Conservation (phyloP, 2,888 invertebrate genomes). For the Cantharis nigra region DNA sequence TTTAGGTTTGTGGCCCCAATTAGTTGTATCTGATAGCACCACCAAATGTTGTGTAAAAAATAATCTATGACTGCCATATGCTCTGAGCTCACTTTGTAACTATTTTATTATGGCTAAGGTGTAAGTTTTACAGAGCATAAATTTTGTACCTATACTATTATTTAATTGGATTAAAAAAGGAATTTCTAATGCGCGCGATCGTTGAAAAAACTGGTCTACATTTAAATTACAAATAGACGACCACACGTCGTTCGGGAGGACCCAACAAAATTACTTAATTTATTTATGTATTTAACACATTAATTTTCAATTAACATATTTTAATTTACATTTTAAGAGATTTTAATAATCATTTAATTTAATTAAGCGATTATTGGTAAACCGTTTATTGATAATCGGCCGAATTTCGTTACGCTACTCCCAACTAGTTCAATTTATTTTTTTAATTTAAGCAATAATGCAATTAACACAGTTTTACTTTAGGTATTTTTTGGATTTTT, state of each 20-base stretch:
- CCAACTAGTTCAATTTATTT: neutral
- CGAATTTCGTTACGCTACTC: neutral
- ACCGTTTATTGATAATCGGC: neutral
- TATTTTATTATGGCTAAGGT: slow-evolving; percentile 28
- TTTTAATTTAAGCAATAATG: neutral
- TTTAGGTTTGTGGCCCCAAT: slow-evolving; percentile 31
- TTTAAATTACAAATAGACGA: slow-evolving; percentile 21
- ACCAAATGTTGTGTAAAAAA: slow-evolving; percentile 37
- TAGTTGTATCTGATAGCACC: slow-evolving; percentile 34
- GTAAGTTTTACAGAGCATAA: slow-evolving; percentile 26
- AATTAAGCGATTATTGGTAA: neutral
- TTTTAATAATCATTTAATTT: slow-evolving; percentile 1
- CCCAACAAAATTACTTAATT: neutral
- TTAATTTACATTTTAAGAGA: neutral
- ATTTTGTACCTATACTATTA: slow-evolving; percentile 23
- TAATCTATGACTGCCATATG: slow-evolving; percentile 35
- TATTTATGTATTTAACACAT: neutral
- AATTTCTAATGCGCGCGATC: slow-evolving; percentile 8
- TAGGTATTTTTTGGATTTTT: no score
- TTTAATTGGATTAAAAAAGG: slow-evolving; percentile 27
- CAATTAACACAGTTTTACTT: no score
- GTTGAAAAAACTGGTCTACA: slow-evolving; percentile 5
- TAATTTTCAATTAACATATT: neutral
- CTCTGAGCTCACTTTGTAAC: slow-evolving; percentile 20
- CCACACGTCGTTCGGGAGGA: neutral